Percentiles rank a stretch among this genome's conserved stretches.
These are phyloP conservation scores for Calephelis virginiensis DNA, from an alignment of 1,140 invertebrate genomes.

Conservation along the genomic window DNA sequence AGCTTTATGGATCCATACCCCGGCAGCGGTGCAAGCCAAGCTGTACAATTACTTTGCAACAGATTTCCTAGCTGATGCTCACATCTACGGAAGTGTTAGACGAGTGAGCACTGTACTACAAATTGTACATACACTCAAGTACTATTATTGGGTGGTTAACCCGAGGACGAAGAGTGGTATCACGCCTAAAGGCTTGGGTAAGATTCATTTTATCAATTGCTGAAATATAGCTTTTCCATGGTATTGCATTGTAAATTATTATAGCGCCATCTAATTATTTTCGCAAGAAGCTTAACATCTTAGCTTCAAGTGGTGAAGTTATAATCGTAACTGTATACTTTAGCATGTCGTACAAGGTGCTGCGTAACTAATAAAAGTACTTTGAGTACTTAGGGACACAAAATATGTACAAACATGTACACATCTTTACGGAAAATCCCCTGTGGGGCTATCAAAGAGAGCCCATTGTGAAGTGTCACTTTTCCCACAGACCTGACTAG, in stretches of 20 bases:
- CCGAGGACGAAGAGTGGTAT: constrained; percentile 96
- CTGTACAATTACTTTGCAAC: constrained; percentile 98
- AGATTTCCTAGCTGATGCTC: constrained; percentile 97
- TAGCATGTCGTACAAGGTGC: too few species aligned
- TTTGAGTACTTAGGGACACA: too few species aligned
- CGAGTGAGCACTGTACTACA: constrained; percentile 98
- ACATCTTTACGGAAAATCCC: too few species aligned
- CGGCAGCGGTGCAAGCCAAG: constrained; percentile 96
- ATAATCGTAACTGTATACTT: too few species aligned
- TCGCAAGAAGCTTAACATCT: too few species aligned
- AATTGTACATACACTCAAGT: constrained; percentile 98
- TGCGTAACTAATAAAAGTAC: too few species aligned
- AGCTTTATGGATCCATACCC: constrained; percentile 98
- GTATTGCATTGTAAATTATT: background rate
- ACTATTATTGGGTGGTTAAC: constrained; percentile 99
- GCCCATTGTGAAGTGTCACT: too few species aligned
- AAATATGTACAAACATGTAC: too few species aligned
- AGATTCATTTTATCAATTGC: constrained; percentile 47
- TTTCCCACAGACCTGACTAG: too few species aligned
- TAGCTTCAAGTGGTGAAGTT: too few species aligned
- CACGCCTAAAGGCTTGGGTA: constrained; percentile 95
- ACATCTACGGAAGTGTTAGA: constrained; percentile 98
- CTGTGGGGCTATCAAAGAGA: too few species aligned
- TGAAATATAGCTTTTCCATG: background rate
- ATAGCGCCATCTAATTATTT: too few species aligned